Evolutionary conservation across 2,797 vertebrate genomes (phyloP), one percentile per base, ranked within the genome.

Genomic region (Coluber constrictor): DNA sequence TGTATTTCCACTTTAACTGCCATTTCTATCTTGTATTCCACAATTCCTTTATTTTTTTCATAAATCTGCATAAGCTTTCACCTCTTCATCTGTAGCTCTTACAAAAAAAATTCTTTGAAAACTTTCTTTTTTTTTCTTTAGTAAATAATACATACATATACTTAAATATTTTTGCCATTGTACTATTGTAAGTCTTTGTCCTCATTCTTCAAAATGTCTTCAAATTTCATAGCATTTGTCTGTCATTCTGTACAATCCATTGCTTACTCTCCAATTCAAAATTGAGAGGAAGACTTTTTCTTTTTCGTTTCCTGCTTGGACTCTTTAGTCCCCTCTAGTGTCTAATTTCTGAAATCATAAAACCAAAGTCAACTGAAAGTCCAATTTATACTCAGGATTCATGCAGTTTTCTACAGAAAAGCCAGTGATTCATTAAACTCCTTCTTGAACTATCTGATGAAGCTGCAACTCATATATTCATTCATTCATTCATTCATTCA

Each of bases 391-490:
- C 3, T 0, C 57, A 63, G 27, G 27, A 90, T 12, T n/a, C 6
- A 25, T 32, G 13, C 32, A 86, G 11, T 59, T 89, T 37, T 59
- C 20, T 74, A 61, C 60, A 87, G 74, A 54, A 86, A 90, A 60
- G 1, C 5, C 9, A 2, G 2, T 0, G 0, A 3, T 51, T 47
- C n/a, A 15, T 32, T 18, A n/a, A 70, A 32, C 6, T 70, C 29
- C 13, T 70, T 32, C 66, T 8, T 70, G 13, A 70, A 8, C 5
- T 16, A 70, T 70, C 13, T 70, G 66, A 32, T 70, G 20, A 57
- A 1, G 70, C 5, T 1, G 2, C 5, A 8, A 54, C 8, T 3
- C 9, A 55, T 55, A 55, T 13, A 55, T 54, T 11, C 1, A 54
- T 54, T 2, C 10, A 51, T n/a, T n/a, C n/a, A n/a, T n/a, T n/a